Base-by-base conservation (phyloP, 2,888 invertebrate genomes). In the Macrosiphum euphorbiae region DNA sequence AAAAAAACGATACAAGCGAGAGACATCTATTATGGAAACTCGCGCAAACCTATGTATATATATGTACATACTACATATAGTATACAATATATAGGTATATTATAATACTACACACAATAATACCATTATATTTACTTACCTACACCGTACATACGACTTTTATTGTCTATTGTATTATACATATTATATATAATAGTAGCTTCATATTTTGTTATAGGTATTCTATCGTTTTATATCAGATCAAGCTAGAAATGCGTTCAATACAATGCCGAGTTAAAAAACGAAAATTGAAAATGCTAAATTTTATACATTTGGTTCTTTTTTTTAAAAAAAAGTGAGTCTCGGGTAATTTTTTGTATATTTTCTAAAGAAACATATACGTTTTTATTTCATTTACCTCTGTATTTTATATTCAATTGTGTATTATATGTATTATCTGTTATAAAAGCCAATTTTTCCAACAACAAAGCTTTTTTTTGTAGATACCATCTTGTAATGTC, bases 1-100 rank as follows among this genome's bases (percentile, higher is more conserved):
- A 28, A 90, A 84, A 90, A 78, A 61, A 55, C 84, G 26, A 52
- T 91, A 55, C 84, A 91, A 13, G 55, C 41, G 55, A 41, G 3
- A 13, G 41, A 55, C 26, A 13, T 67, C 7, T 52, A 28, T 44
- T 85, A 44, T 67, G 20, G 41, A 85, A 50, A 91, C 41, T 55
- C n/a, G 84, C 85, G 41, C n/a, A 78, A 35, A 78, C 35, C 35
- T 58, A 58, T 78, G 20, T 35, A 35, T 11, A 26, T 2, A 58
- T 26, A 55, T 24, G 7, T 7, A 24, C 5, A 7, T n/a, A n/a
- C n/a, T n/a, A n/a, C n/a, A 24, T 4, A 13, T 16, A 16, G 16
- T 52, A 55, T 55, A 20, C 28, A 35, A 67, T n/a, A 67, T 28
- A 3, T n/a, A 44, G 13, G 20, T 55, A 55, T 67, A 3, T 67